phyloP scores from a whole-genome alignment of 2,888 invertebrate species.

The Poecilobothrus nobilitatus region DNA sequence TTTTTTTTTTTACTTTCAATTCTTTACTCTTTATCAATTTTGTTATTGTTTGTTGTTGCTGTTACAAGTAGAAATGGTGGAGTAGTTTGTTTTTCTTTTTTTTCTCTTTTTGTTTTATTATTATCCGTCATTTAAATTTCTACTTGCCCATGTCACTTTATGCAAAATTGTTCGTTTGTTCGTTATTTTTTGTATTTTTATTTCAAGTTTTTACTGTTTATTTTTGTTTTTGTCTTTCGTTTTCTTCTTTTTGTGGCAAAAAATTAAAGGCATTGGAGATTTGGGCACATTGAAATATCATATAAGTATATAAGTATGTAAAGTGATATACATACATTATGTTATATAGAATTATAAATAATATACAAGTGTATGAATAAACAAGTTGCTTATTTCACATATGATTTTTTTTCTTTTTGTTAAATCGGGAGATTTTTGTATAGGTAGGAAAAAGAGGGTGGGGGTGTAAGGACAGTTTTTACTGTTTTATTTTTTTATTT shows the following conservation, averaged over 20 bases:
- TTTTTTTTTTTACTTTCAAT: neutral
- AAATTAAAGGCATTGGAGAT: neutral
- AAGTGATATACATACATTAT: no score
- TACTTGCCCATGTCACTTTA: neutral
- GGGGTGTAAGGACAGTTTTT: no score
- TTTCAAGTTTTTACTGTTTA: no score
- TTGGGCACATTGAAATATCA: neutral
- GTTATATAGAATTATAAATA: no score
- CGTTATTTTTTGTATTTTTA: no score
- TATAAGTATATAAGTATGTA: neutral
- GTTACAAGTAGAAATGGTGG: neutral
- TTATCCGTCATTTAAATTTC: conserved; percentile 1
- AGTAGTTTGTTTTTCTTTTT: neutral
- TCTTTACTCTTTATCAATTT: neutral
- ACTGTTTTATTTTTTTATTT: no score
- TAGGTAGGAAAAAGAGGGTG: no score
- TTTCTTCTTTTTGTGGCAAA: neutral
- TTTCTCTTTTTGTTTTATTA: neutral
- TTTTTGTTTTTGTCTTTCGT: neutral
- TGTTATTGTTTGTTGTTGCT: neutral
- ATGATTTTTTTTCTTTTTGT: no score
- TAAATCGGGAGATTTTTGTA: no score
- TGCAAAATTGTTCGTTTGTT: neutral
- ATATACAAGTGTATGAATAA: no score
- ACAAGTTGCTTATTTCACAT: no score